These are phyloP conservation scores for Acyrthosiphon pisum DNA, from an alignment of 1,140 invertebrate species.

Conservation along the genomic window DNA sequence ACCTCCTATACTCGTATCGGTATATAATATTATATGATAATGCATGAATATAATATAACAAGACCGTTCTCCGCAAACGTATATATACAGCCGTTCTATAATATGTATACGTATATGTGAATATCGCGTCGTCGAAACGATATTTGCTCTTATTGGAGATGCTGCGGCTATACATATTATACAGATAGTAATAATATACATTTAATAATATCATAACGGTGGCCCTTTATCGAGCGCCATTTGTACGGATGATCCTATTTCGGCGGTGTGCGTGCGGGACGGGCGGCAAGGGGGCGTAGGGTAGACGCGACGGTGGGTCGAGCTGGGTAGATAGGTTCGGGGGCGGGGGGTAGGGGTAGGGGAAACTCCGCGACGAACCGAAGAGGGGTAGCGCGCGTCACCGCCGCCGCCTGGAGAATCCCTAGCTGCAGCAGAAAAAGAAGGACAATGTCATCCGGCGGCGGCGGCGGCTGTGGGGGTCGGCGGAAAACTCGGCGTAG, in stretches of 20 bases:
- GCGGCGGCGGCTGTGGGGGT: background rate
- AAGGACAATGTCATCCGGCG: slow-evolving; percentile 39
- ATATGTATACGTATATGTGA: background rate
- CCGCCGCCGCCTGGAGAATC: background rate
- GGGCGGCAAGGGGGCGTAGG: background rate
- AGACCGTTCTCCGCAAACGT: background rate
- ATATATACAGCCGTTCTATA: background rate
- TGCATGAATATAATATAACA: background rate
- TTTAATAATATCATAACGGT: slow-evolving; percentile 1
- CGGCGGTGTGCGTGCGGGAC: background rate
- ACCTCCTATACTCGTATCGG: too few relatives aligned
- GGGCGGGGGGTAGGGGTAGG: background rate
- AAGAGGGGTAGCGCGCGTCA: background rate
- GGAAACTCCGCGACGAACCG: background rate
- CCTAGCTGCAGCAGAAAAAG: slow-evolving; percentile 16
- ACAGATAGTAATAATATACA: slow-evolving; percentile 1
- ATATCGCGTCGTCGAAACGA: slow-evolving; percentile 1
- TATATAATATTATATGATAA: too few relatives aligned
- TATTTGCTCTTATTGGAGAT: background rate
- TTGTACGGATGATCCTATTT: slow-evolving; percentile 49
- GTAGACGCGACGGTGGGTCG: background rate
- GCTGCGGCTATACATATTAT: background rate
- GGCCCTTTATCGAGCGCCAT: slow-evolving; percentile 47
- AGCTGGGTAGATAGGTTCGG: background rate
- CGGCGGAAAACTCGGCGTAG: slow-evolving; percentile 6